These are phyloP conservation scores for Heptranchias perlo DNA, from an alignment of 2,113 vertebrate genomes.

Conservation along the genomic window DNA sequence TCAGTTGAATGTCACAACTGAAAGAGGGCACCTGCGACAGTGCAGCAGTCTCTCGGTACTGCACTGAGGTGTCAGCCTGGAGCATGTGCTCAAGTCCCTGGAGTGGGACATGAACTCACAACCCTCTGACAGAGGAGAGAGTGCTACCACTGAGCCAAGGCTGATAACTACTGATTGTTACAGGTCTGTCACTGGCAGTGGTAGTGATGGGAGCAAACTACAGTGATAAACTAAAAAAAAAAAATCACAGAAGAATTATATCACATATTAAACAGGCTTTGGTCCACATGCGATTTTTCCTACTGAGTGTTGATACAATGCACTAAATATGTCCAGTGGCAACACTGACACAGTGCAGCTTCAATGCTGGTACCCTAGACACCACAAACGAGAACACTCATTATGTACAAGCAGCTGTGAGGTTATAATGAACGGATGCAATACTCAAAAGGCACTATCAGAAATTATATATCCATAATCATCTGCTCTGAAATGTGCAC, in stretches of 20 bases:
- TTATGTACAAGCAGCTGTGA: too few relatives aligned
- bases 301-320: not conserved
- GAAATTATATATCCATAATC: slow-evolving; percentile 18
- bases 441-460: not conserved
- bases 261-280: too few relatives aligned
- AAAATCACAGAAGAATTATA: not conserved
- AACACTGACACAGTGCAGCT: not conserved
- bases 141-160: not conserved
- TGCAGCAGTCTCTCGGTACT: not conserved
- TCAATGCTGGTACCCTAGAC: not conserved
- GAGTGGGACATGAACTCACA: not conserved
- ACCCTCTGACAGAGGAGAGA: not conserved
- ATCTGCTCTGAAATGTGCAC: not conserved
- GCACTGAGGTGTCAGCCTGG: not conserved
- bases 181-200: not conserved
- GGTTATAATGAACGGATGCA: slow-evolving; percentile 7
- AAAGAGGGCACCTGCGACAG: not conserved
- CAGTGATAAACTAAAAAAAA: not conserved
- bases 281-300: not conserved
- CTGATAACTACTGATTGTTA: not conserved
- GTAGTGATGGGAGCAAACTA: not conserved
- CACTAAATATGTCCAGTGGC: not conserved
- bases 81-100: not conserved
- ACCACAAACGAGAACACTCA: not conserved
- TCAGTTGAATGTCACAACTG: not conserved